These are phyloP conservation scores for Philhelius pedissequus DNA, from an alignment of 2,888 invertebrate species.

Conservation along the genomic window DNA sequence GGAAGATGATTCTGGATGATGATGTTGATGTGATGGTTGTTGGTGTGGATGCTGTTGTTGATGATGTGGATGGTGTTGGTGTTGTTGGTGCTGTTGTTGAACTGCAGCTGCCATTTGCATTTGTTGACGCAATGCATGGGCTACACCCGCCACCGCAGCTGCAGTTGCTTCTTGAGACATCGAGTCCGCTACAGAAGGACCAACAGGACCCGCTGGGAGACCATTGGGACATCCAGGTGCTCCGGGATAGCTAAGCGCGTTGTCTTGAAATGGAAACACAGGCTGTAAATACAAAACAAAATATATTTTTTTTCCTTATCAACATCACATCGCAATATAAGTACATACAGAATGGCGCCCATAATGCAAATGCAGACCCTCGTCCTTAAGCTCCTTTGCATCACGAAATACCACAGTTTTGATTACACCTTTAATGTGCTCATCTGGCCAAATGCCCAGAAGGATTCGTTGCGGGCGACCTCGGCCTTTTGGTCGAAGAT, in stretches of 20 bases:
- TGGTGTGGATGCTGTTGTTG: conserved; percentile 66
- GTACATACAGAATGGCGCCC: conserved; percentile 83
- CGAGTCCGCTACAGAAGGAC: conserved; percentile 78
- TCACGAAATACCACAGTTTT: conserved; percentile 95
- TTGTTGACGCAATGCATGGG: conserved; percentile 91
- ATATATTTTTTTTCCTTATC: conserved; percentile 6
- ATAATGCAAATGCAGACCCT: conserved; percentile 81
- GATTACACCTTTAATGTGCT: conserved; percentile 95
- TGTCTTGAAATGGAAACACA: conserved; percentile 83
- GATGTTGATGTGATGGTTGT: conserved; percentile 47
- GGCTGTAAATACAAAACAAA: conserved; percentile 78
- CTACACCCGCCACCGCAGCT: conserved; percentile 91
- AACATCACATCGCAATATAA: background rate
- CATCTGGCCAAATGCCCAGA: conserved; percentile 95
- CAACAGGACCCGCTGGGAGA: conserved; percentile 80
- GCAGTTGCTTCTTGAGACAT: conserved; percentile 86
- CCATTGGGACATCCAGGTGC: conserved; percentile 81
- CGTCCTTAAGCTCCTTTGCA: conserved; percentile 89
- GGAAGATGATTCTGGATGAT: conserved; percentile 79
- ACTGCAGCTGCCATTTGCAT: conserved; percentile 86
- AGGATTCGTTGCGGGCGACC: conserved; percentile 94
- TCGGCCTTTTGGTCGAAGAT: conserved; percentile 93
- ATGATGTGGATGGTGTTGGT: conserved; percentile 56
- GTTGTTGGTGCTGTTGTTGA: conserved; percentile 74
- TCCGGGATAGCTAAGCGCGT: conserved; percentile 82